phyloP scores from a whole-genome alignment of 2,113 vertebrate genomes.

The Phodopus roborovskii region DNA sequence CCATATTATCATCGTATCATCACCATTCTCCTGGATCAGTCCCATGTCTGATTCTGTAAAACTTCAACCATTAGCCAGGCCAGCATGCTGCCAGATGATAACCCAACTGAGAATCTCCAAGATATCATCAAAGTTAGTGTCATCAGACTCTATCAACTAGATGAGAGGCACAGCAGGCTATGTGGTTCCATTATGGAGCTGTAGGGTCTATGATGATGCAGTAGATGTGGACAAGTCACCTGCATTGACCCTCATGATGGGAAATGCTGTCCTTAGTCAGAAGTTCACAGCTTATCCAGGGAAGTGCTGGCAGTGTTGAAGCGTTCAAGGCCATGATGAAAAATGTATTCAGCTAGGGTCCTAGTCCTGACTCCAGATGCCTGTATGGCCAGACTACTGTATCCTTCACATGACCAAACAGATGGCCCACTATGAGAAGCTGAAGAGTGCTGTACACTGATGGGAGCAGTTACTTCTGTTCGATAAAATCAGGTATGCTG shows the following conservation, averaged over 20 bases:
- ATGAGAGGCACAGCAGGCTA: neutral
- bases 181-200: neutral
- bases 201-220: neutral
- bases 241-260: neutral
- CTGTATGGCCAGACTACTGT: neutral
- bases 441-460: neutral
- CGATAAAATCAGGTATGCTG: neutral
- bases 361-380: too few relatives aligned
- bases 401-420: neutral
- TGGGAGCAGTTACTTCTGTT: neutral
- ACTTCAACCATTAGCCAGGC: neutral
- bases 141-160: neutral
- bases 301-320: neutral
- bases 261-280: neutral
- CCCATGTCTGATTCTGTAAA: neutral
- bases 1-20: neutral
- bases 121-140: neutral
- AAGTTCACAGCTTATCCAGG: neutral
- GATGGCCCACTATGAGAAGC: neutral
- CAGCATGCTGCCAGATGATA: neutral
- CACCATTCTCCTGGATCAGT: neutral
- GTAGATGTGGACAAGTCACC: neutral
- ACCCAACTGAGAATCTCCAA: neutral
- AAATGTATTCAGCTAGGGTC: neutral
- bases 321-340: neutral